Evolutionary conservation across 2,113 vertebrate genomes (phyloP).

Genomic region (Nanorana parkeri): DNA sequence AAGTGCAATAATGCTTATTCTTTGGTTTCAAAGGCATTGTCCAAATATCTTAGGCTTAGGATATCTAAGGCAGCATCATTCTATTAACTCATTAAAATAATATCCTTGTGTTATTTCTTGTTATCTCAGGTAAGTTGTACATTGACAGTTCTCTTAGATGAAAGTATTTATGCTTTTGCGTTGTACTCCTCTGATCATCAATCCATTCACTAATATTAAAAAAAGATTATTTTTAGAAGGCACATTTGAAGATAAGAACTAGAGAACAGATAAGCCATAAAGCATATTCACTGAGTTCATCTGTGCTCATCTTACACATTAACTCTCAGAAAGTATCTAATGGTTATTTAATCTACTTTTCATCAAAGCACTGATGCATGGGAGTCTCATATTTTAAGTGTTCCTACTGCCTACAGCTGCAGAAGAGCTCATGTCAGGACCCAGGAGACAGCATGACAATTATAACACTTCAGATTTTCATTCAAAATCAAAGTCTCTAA

Average conservation of each 20-base stretch:
- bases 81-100: too few relatives aligned
- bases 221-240: neutral
- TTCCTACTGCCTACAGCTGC: constrained; percentile 48
- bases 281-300: constrained; percentile 36
- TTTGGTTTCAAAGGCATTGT: too few relatives aligned
- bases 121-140: neutral
- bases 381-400: constrained; percentile 51
- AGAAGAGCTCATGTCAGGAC: constrained; percentile 27
- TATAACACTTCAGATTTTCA: constrained; percentile 42
- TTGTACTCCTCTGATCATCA: neutral
- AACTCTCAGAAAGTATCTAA: constrained; percentile 40
- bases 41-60: too few relatives aligned
- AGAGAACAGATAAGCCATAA: constrained; percentile 7
- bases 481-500: constrained; percentile 50
- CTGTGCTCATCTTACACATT: neutral
- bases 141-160: constrained; percentile 11
- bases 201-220: neutral
- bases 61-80: too few relatives aligned
- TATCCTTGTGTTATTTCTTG: too few relatives aligned
- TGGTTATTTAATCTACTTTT: constrained; percentile 53
- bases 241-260: constrained; percentile 21
- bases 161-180: neutral
- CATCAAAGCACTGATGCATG: constrained; percentile 44
- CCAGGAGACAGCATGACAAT: constrained; percentile 33
- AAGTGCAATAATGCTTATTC: too few relatives aligned